Evolutionary conservation across 2,797 vertebrate species (phyloP).

Genomic region (Synanceia verrucosa): DNA sequence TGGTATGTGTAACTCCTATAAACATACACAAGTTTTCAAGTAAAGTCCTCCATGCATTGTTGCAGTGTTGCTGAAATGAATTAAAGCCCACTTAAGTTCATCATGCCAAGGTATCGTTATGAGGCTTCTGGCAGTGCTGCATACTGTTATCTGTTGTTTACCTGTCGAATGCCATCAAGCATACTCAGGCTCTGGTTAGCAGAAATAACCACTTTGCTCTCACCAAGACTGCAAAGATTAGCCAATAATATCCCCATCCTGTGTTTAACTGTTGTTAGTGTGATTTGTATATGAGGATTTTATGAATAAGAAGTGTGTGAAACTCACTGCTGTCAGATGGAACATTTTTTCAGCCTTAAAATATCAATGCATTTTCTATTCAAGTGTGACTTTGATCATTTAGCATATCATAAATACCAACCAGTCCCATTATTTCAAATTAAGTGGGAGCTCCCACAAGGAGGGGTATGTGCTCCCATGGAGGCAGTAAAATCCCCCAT

Average conservation of each 20-base stretch:
- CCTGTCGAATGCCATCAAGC: conserved; percentile 36
- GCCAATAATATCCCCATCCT: conserved; percentile 16
- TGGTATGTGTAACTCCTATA: background rate
- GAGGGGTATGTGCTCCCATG: too few species aligned
- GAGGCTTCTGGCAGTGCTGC: conserved; percentile 32
- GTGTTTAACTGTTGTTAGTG: conserved; percentile 36
- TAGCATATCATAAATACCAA: too few species aligned
- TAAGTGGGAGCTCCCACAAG: too few species aligned
- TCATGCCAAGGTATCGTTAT: conserved; percentile 43
- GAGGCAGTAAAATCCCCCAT: too few species aligned
- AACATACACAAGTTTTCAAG: conserved; percentile 8
- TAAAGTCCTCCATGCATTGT: conserved; percentile 3
- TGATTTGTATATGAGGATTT: conserved; percentile 2
- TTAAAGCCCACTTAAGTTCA: conserved; percentile 23
- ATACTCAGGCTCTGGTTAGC: conserved; percentile 56
- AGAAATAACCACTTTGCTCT: conserved; percentile 38
- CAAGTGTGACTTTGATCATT: too few species aligned
- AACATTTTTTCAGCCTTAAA: background rate
- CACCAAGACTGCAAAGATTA: conserved; percentile 41
- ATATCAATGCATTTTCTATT: too few species aligned
- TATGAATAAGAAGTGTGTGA: background rate
- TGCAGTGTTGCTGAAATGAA: background rate
- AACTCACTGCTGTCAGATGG: conserved; percentile 31
- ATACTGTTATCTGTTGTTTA: conserved; percentile 38
- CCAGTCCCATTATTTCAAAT: too few species aligned